Percentiles rank a stretch among this genome's conserved stretches.
phyloP scores from a whole-genome alignment of 2,797 vertebrate genomes.

The Enteromius radiatus region DNA sequence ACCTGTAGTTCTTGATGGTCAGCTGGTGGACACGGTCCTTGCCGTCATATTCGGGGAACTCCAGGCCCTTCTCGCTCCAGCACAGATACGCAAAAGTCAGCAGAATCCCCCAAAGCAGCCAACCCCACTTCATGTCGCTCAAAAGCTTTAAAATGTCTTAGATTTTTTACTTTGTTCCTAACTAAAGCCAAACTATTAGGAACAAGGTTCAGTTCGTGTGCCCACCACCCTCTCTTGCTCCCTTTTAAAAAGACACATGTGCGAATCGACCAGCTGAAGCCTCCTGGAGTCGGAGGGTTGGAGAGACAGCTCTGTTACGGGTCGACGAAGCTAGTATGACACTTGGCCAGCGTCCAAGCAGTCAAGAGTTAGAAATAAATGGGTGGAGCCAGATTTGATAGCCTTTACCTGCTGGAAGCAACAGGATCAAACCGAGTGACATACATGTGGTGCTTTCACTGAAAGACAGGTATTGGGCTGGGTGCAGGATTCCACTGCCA shows the following conservation, averaged over 20 bases:
- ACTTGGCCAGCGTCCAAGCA: constrained; percentile 19
- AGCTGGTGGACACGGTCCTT: constrained; percentile 85
- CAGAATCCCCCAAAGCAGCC: constrained; percentile 73
- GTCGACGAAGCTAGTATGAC: constrained; percentile 16
- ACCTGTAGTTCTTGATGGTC: constrained; percentile 86
- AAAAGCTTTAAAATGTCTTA: neutral
- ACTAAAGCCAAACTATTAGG: constrained; percentile 59
- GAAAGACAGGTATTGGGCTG: constrained; percentile 43
- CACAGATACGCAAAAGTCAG: constrained; percentile 70
- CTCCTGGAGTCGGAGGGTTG: constrained; percentile 8
- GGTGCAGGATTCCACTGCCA: constrained; percentile 74
- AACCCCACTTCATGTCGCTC: constrained; percentile 77
- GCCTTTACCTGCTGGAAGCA: constrained; percentile 68
- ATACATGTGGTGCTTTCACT: constrained; percentile 37
- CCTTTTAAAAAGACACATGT: constrained; percentile 47
- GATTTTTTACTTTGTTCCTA: constrained; percentile 64
- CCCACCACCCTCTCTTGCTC: constrained; percentile 62
- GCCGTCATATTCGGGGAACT: constrained; percentile 88
- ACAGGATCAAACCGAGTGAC: neutral
- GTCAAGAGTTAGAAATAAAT: constrained; percentile 46
- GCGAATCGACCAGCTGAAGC: constrained; percentile 14
- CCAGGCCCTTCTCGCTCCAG: constrained; percentile 80
- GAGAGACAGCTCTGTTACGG: neutral
- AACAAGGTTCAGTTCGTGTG: constrained; percentile 70
- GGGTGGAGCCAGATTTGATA: constrained; percentile 41